Evolutionary conservation across 1,140 invertebrate genomes (phyloP).

Genomic region (Euwallacea fornicatus): DNA sequence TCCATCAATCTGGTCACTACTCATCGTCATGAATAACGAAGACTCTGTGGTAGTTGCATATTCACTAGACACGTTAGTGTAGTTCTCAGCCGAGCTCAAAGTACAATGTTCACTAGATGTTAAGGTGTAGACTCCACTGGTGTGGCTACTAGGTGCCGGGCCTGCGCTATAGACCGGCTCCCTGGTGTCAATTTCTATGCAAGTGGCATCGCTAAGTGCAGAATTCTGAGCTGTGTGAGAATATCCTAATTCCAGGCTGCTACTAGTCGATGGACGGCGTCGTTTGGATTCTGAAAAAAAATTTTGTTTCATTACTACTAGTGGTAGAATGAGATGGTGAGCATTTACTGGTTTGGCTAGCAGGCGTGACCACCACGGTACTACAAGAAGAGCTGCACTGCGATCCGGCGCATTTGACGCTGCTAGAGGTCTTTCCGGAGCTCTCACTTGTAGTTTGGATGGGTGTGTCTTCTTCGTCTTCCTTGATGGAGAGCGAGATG

Average conservation of each 20-base stretch:
- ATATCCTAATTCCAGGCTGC: constrained; percentile 76
- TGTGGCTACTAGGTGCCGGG: constrained; percentile 67
- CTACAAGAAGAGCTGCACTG: constrained; percentile 82
- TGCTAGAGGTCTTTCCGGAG: constrained; percentile 49
- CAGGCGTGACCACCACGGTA: constrained; percentile 74
- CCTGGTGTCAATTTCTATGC: constrained; percentile 52
- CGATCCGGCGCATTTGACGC: constrained; percentile 61
- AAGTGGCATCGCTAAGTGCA: constrained; percentile 65
- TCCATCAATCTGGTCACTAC: constrained; percentile 59
- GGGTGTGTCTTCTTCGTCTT: constrained; percentile 46
- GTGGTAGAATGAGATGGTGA: background rate
- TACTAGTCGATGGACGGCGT: constrained; percentile 67
- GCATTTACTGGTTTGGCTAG: constrained; percentile 51
- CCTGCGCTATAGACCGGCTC: constrained; percentile 57
- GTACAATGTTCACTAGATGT: constrained; percentile 65
- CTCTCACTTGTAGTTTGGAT: constrained; percentile 49
- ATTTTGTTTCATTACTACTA: background rate
- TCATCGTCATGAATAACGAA: constrained; percentile 40
- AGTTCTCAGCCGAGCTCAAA: constrained; percentile 42
- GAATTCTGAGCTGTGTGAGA: constrained; percentile 84
- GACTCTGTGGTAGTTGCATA: constrained; percentile 49
- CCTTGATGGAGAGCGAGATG: constrained; percentile 48
- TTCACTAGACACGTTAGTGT: constrained; percentile 50
- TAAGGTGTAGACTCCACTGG: constrained; percentile 76
- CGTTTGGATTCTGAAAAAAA: constrained; percentile 58